Evolutionary conservation across 2,113 vertebrate species (phyloP).

Genomic region (Opisthocomus hoazin): DNA sequence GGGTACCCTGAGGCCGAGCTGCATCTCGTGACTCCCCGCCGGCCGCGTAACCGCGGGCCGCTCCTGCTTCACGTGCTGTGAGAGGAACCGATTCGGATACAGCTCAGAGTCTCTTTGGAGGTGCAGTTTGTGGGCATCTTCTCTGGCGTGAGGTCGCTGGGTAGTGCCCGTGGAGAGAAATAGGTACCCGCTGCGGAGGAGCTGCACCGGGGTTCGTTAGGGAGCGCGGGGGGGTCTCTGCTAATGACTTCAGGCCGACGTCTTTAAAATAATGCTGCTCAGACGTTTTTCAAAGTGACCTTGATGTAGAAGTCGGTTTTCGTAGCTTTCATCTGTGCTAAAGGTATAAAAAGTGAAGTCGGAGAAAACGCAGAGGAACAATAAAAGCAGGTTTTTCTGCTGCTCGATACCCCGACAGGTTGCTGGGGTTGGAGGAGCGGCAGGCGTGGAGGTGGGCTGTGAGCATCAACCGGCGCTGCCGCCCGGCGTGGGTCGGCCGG

Average conservation of each 20-base stretch:
- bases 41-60: not conserved
- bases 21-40: not conserved
- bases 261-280: not conserved
- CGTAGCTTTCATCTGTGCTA: not conserved
- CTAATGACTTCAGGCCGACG: not conserved
- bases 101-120: not conserved
- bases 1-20: not conserved
- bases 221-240: not conserved
- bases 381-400: not conserved
- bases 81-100: not conserved
- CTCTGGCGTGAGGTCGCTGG: not conserved
- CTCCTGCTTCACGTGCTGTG: constrained; percentile 4
- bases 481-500: not conserved
- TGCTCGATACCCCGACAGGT: not conserved
- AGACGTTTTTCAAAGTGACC: not conserved
- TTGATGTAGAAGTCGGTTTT: not conserved
- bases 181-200: not conserved
- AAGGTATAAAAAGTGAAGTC: not conserved
- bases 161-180: not conserved
- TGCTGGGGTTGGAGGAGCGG: not conserved
- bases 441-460: not conserved
- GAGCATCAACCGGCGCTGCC: not conserved
- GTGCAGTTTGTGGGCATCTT: not conserved
- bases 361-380: not conserved
- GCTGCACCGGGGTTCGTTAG: not conserved